A percentile compares a stretch with the other conserved stretches of the same genome.
phyloP scores from a whole-genome alignment of 2,888 invertebrate species.

The Ennomos fuscantarius region DNA sequence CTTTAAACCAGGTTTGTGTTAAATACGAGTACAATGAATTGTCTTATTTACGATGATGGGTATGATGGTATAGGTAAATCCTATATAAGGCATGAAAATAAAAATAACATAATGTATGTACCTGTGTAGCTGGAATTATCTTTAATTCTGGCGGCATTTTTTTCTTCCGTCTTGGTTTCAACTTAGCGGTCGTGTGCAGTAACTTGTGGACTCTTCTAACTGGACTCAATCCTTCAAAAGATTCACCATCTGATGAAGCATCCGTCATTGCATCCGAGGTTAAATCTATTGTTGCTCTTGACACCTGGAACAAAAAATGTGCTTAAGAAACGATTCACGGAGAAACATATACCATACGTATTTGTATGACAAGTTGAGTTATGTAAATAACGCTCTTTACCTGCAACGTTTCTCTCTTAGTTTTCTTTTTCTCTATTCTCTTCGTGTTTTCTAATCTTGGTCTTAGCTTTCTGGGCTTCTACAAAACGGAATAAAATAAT shows the following conservation, averaged over 20 bases:
- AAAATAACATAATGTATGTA: no score
- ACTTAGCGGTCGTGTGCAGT: slow-evolving; percentile 65
- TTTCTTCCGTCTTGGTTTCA: slow-evolving; percentile 75
- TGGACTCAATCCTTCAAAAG: slow-evolving; percentile 76
- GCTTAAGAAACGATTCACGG: neutral
- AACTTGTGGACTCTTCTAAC: slow-evolving; percentile 74
- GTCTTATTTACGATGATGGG: no score
- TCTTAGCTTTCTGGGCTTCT: slow-evolving; percentile 69
- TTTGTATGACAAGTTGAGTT: neutral
- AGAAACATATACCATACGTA: neutral
- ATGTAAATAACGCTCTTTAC: slow-evolving; percentile 52
- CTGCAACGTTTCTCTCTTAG: slow-evolving; percentile 84
- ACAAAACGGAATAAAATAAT: slow-evolving; percentile 37
- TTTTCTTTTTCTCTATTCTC: slow-evolving; percentile 74
- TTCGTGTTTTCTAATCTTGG: slow-evolving; percentile 76
- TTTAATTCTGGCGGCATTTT: slow-evolving; percentile 83
- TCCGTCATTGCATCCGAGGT: slow-evolving; percentile 89
- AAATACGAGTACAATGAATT: no score
- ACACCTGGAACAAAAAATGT: slow-evolving; percentile 70
- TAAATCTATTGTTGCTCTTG: slow-evolving; percentile 84
- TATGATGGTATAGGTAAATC: no score
- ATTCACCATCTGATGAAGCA: slow-evolving; percentile 86
- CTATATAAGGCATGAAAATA: no score
- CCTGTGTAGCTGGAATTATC: slow-evolving; percentile 73
- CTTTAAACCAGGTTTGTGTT: no score